Base-by-base conservation (phyloP, 2,888 invertebrate genomes). In the Ormyrus labotus region DNA sequence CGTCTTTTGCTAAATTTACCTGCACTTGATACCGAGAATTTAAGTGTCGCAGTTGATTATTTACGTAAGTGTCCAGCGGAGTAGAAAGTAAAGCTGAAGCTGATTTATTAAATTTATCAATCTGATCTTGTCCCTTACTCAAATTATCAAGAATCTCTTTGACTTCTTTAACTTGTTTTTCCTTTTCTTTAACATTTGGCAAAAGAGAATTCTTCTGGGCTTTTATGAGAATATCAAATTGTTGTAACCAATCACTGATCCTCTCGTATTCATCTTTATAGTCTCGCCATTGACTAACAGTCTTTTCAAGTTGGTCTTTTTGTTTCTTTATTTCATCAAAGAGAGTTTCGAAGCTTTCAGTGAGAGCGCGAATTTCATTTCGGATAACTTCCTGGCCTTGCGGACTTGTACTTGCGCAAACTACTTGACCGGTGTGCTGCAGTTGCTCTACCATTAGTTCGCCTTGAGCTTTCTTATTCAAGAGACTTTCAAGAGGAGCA, bases 191-290 rank as follows among this genome's bases (percentile, higher is more conserved):
- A 0, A 96, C 92, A 76, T 95, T 96, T 3, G 96, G 94, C 47
- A 96, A 93, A 10, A 97, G 91, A 45, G 96, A 95, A 47, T 96
- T 94, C 90, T 98, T 98, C 86, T 97, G 96, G 78, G 96, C 96
- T 89, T 98, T 97, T 10, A 97, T 95, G 8, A 97, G 93, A 86
- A 97, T 96, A 86, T 97, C 97, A 87, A 96, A 96, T 90, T 97
- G 97, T 87, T 97, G 97, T 51, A 98, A 91, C 97, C 97, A 98
- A 89, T 98, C 97, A 71, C 96, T 96, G 13, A 98, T 91, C 81
- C 96, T 93, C 89, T 98, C 97, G 87, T 96, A 97, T 90, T 98
- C 97, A 87, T 97, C 97, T 90, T 97, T 97, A 91, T 96, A 98
- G 82, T 97, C 96, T 76, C 96, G 93, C 96, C 97, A 96, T 87